These are phyloP conservation scores for Parotia lawesii DNA, from an alignment of 2,113 vertebrate genomes.

Conservation along the genomic window DNA sequence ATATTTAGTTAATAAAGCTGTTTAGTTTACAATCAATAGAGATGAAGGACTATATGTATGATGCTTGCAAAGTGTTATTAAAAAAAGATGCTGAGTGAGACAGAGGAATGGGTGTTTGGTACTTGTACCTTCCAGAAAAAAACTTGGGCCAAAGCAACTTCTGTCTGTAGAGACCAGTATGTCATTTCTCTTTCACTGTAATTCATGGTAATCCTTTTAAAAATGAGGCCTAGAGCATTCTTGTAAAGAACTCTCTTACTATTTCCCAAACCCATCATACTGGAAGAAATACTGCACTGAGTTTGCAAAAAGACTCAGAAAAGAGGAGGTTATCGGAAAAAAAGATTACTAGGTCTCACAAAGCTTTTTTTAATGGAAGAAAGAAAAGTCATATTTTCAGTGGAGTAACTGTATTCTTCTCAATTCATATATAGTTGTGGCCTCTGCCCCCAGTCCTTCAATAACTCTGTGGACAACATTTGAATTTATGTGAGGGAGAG, in stretches of 20 bases:
- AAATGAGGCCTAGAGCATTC: background rate
- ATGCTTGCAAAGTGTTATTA: background rate
- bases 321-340: background rate
- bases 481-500: background rate
- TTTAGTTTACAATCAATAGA: constrained; percentile 22
- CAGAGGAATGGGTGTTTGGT: background rate
- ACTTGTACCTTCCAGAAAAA: background rate
- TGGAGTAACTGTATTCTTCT: background rate
- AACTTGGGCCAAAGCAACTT: background rate
- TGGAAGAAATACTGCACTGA: background rate
- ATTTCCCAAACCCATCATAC: background rate
- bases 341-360: background rate
- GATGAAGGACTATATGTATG: background rate
- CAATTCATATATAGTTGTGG: background rate
- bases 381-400: background rate
- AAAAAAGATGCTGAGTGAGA: background rate
- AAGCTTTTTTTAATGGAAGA: background rate
- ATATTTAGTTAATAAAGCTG: constrained; percentile 34
- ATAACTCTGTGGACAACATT: background rate
- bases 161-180: background rate
- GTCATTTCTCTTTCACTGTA: background rate
- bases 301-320: background rate
- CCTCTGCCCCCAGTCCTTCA: background rate
- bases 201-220: background rate
- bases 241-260: background rate